Evolutionary conservation across 2,113 vertebrate species (phyloP).

Genomic region (Phainopepla nitens): DNA sequence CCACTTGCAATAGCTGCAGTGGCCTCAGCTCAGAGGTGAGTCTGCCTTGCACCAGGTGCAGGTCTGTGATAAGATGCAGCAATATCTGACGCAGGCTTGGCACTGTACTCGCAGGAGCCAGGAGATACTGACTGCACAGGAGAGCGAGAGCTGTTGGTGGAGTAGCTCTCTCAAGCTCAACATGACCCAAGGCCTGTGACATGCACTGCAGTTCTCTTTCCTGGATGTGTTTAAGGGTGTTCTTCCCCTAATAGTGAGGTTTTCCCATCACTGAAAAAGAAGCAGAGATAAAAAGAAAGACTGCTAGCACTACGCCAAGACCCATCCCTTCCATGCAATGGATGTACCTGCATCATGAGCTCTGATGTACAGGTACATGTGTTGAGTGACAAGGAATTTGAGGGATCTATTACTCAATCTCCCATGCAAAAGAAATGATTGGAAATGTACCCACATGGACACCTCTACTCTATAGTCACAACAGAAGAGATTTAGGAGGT

Average conservation of each 20-base stretch:
- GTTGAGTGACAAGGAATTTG: neutral
- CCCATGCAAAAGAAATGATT: neutral
- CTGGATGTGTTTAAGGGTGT: neutral
- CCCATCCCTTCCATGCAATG: neutral
- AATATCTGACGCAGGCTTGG: neutral
- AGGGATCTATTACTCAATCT: neutral
- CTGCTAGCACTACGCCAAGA: neutral
- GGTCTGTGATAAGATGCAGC: neutral
- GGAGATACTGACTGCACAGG: neutral
- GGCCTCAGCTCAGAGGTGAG: neutral
- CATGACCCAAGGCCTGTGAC: neutral
- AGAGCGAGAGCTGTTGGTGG: neutral
- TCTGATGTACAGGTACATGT: rapidly evolving
- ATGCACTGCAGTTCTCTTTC: neutral
- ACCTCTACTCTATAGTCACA: neutral
- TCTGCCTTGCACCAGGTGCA: neutral
- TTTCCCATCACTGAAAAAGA: neutral
- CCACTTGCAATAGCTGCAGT: too few relatives aligned
- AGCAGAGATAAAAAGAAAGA: neutral
- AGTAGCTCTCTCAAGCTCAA: neutral
- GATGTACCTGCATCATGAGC: neutral
- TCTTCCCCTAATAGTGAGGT: neutral
- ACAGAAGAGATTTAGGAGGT: neutral
- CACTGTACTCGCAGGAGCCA: neutral
- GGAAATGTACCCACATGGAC: neutral